Evolutionary conservation across 2,797 vertebrate species (phyloP).

Genomic region (Prionace glauca): DNA sequence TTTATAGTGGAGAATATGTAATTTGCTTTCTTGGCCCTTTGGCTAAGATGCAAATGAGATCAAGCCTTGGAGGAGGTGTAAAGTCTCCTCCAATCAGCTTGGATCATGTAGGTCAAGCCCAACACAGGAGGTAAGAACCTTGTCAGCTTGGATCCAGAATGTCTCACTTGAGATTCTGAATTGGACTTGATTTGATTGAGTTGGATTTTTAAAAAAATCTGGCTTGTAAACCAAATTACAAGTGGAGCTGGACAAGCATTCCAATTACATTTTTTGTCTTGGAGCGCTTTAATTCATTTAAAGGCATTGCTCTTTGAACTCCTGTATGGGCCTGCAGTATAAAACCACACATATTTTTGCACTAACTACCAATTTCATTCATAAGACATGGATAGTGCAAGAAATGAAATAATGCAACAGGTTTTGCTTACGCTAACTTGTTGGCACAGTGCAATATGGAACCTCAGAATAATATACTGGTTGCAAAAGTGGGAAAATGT

Average conservation of each 20-base stretch:
- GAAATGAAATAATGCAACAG: background rate
- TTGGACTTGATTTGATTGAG: too few species aligned
- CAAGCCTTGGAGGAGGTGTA: too few species aligned
- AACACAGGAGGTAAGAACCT: too few species aligned
- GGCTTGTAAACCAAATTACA: background rate
- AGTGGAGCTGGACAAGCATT: background rate
- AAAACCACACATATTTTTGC: background rate
- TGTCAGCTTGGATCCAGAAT: too few species aligned
- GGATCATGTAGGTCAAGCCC: too few species aligned
- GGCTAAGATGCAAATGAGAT: too few species aligned
- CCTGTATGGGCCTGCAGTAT: background rate
- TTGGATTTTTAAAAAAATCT: too few species aligned
- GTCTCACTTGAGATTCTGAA: too few species aligned
- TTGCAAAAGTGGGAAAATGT: background rate
- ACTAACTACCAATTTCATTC: background rate
- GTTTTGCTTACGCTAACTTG: background rate
- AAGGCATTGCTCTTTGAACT: background rate
- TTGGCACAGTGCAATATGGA: background rate
- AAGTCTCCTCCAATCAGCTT: too few species aligned
- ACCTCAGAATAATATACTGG: background rate
- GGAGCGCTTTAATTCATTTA: background rate
- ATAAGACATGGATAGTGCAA: background rate
- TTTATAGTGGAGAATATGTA: background rate
- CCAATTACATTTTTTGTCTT: background rate
- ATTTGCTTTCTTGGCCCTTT: too few species aligned